A percentile compares a stretch with the other conserved stretches of the same genome.
Evolutionary conservation across 2,797 vertebrate species (phyloP).

Genomic region (Argentina silus): DNA sequence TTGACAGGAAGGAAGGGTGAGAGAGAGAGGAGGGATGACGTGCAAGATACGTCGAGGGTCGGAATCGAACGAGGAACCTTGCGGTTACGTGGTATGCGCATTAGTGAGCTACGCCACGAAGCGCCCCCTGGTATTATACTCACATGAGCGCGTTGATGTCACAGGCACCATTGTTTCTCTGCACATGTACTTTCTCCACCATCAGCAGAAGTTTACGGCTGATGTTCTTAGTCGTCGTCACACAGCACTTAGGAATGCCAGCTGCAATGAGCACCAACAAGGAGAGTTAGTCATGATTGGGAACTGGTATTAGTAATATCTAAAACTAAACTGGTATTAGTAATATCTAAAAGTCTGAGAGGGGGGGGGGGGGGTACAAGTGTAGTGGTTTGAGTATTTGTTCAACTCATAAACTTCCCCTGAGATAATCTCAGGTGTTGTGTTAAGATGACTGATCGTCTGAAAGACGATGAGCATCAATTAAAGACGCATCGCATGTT

Average conservation of each 20-base stretch:
- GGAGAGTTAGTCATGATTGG: not conserved
- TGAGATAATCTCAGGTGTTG: not conserved
- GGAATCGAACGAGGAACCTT: no score
- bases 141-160: slow-evolving; percentile 68
- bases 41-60: no score
- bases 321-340: not conserved
- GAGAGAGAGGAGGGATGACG: no score
- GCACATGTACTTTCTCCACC: not conserved
- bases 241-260: slow-evolving; percentile 68
- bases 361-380: not conserved
- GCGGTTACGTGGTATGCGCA: no score
- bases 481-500: not conserved
- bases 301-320: not conserved
- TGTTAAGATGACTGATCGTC: not conserved
- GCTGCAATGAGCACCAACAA: slow-evolving; percentile 8
- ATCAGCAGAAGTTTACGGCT: accelerated
- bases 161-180: slow-evolving; percentile 54
- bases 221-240: accelerated
- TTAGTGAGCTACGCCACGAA: no score
- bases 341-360: not conserved
- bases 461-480: not conserved
- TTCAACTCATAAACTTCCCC: not conserved
- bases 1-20: no score
- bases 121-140: no score
- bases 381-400: not conserved